Conservation (phyloP, 2,888 invertebrate genomes). For the Agyllia agylla region DNA sequence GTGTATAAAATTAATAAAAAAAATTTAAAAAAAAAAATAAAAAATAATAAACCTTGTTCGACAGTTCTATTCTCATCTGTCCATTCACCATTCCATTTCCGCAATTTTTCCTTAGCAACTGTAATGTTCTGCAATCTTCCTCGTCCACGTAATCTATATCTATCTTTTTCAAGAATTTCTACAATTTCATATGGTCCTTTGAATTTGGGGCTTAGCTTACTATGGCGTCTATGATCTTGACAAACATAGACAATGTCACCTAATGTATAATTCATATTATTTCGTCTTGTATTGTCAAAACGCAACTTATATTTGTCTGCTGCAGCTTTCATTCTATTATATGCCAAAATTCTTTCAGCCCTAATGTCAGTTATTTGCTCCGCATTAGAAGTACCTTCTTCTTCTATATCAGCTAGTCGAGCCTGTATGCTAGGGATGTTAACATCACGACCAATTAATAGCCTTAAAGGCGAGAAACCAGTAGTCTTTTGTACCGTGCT, state of each 20-base stretch:
- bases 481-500: conserved; percentile 64
- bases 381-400: not conserved
- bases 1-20: not conserved
- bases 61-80: conserved; percentile 1
- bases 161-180: not conserved
- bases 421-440: conserved; percentile 55
- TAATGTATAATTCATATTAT: conserved; percentile 37
- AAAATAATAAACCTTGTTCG: not conserved
- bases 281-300: conserved; percentile 16
- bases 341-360: conserved; percentile 17
- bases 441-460: conserved; percentile 38
- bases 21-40: not conserved
- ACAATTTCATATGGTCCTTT: conserved; percentile 49
- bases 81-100: conserved; percentile 18
- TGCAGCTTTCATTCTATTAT: conserved; percentile 1
- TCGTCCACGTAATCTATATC: not conserved
- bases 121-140: conserved; percentile 15
- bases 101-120: conserved; percentile 4
- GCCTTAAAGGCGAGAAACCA: conserved; percentile 42
- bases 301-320: conserved; percentile 23
- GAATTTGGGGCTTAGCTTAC: conserved; percentile 67
- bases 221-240: conserved; percentile 74
- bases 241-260: conserved; percentile 71
- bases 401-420: conserved; percentile 26
- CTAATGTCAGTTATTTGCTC: conserved; percentile 2